Percentiles rank a stretch among this genome's conserved stretches.
These are phyloP conservation scores for Syngnathus rostellatus DNA, from an alignment of 2,797 vertebrate genomes.

Conservation along the genomic window DNA sequence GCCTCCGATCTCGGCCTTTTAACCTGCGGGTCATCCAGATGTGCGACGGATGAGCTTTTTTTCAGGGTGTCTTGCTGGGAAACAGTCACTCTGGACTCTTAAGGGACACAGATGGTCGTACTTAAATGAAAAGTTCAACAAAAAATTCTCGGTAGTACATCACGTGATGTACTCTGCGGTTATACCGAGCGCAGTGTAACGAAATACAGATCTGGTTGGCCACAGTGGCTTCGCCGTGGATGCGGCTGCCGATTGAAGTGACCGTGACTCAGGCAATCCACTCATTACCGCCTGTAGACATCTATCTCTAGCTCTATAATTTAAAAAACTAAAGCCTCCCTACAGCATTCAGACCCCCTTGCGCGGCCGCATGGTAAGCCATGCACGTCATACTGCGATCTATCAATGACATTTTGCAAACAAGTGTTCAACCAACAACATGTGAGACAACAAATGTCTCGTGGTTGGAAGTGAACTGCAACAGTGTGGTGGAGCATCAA, in stretches of 20 bases:
- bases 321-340: slow-evolving; percentile 32
- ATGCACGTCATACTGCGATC: slow-evolving; percentile 30
- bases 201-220: slow-evolving; percentile 45
- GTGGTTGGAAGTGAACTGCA: slow-evolving; percentile 13
- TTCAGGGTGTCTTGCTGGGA: slow-evolving; percentile 54
- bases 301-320: slow-evolving; percentile 46
- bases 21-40: slow-evolving; percentile 60
- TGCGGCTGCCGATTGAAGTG: slow-evolving; percentile 46
- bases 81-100: slow-evolving; percentile 46
- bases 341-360: slow-evolving; percentile 26
- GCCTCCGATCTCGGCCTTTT: slow-evolving; percentile 29
- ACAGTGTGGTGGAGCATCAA: slow-evolving; percentile 3
- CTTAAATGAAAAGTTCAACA: slow-evolving; percentile 47
- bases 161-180: slow-evolving; percentile 45
- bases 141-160: slow-evolving; percentile 37
- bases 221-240: slow-evolving; percentile 45
- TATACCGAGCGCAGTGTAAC: slow-evolving; percentile 34
- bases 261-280: slow-evolving; percentile 50
- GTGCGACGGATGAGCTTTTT: slow-evolving; percentile 54
- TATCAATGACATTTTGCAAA: slow-evolving; percentile 27
- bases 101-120: slow-evolving; percentile 55
- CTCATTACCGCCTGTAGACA: slow-evolving; percentile 48
- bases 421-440: slow-evolving; percentile 32
- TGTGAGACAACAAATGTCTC: slow-evolving; percentile 13
- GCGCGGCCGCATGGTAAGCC: slow-evolving; percentile 31